These are phyloP conservation scores for Trichonephila clavipes DNA, from an alignment of 1,140 invertebrate genomes.

Conservation along the genomic window DNA sequence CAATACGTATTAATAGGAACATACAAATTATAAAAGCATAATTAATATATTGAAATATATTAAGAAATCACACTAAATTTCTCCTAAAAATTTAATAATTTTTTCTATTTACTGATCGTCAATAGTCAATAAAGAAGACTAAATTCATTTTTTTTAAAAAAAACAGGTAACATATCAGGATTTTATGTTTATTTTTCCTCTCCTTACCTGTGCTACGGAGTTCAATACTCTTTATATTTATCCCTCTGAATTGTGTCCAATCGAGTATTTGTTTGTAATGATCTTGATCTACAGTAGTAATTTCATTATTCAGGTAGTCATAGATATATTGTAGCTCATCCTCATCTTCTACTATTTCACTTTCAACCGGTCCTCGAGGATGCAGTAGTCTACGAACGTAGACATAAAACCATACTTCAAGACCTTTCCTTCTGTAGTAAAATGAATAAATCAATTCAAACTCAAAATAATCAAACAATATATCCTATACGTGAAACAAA, in stretches of 20 bases:
- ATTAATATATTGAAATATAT: too few relatives aligned
- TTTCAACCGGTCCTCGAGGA: background rate
- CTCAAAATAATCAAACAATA: too few relatives aligned
- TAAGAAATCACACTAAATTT: too few relatives aligned
- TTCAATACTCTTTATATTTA: background rate
- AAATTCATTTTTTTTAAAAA: too few relatives aligned
- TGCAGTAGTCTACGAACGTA: background rate
- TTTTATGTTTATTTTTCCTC: background rate
- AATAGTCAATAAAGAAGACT: too few relatives aligned
- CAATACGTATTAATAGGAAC: too few relatives aligned
- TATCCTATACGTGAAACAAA: too few relatives aligned
- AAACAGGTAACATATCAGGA: background rate
- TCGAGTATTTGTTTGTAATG: conserved; percentile 20
- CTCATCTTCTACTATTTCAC: background rate
- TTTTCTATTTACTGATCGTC: too few relatives aligned
- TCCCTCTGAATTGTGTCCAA: background rate
- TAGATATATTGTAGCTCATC: background rate
- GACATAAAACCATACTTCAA: conserved; percentile 25
- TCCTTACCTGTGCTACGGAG: conserved; percentile 35
- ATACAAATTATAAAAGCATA: too few relatives aligned
- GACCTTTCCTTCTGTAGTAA: background rate
- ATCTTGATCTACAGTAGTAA: background rate
- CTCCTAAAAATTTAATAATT: too few relatives aligned
- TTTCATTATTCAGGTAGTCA: conserved; percentile 32
- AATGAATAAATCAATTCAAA: background rate